Base-by-base conservation (phyloP, 2,113 vertebrate genomes). In the Fulmarus glacialis region DNA sequence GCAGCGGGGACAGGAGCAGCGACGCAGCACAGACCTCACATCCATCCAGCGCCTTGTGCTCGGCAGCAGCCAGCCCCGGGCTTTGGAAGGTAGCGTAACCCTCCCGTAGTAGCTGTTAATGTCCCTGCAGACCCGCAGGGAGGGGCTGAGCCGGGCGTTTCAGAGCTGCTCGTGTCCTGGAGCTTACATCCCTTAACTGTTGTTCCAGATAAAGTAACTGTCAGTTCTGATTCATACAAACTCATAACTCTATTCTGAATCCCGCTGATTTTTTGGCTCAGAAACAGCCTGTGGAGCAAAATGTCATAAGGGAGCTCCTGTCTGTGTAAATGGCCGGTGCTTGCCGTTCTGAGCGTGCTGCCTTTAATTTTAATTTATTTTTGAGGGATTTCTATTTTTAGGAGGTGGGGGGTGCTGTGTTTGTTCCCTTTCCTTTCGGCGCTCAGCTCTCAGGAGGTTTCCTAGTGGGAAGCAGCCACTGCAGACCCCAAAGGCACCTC, bases 151-250 rank as follows among this genome's bases (percentile, higher is more conserved):
- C 43, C 2, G 4, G 42, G 53, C 3, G 3, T 12, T 73, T 50
- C 4, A 4, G 79, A 80, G 87, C 79, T 2, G 4, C 47, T 93
- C 7, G 16, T 81, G 83, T 91, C 96, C 93, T 67, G 89, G 89
- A 82, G 94, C 91, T 95, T 15, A 48, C 79, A 80, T 92, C 86
- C 84, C 96, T 68, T 59, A 11, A 40, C 81, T 63, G 55, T 91
- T 89, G 87, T 91, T 93, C 87, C 87, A 72, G 93, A 91, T 82
- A 91, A 96, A 96, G 96, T 67, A 90, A 55, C 95, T 95, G 94
- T 95, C 95, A 94, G 90, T 87, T 95, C 87, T 19, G 77, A 93
- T 95, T 97, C 92, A 75, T 93, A 27, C 82, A 50, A 68, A 52
- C 59, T 82, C 17, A 3, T 91, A 87, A 80, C 92, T 95, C 93